Evolutionary conservation across 2,797 vertebrate species (phyloP), one percentile per base, ranked within the genome.

Genomic region (Cryptoprocta ferox): DNA sequence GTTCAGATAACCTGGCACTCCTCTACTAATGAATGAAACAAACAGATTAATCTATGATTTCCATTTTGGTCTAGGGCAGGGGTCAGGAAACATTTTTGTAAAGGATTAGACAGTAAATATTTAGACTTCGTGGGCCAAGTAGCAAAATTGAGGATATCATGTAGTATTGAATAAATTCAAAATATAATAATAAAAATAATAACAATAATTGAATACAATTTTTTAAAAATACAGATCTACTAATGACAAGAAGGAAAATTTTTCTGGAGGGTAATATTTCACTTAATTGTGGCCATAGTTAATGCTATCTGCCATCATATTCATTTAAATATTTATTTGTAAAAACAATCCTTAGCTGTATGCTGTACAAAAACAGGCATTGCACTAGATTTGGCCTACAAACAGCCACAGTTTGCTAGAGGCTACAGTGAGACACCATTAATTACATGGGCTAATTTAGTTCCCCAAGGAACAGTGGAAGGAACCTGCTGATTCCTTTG

Each of bases 151-250:
- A 96, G 15, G 12, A 53, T 78, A 50, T 75, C 94, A 89, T 37
- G 6, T 81, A 86, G 78, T 87, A 82, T 45, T 89, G 37, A 81
- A 28, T 30, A 95, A 92, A 83, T 84, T 94, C 2, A 87, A 95
- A 91, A 65, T 95, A 42, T 32, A 91, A 83, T 45, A 14, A 75
- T 63, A 89, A 85, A 68, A 85, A 82, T 50, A 21, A 59, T 59
- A 59, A n/a, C n/a, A n/a, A 59, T 53, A 53, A 53, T 24, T 24
- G 9, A 76, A 15, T 71, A 88, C 3, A 81, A 50, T 37, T 28
- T 92, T 87, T 95, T 56, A 39, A 73, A 89, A 75, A 68, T 75
- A 73, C 2, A 92, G 5, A 30, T 87, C 8, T 78, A n/a, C 18
- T 32, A 66, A 66, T 75, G n/a, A 83, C 18, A 95, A 92, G 21